A percentile compares a stretch with the other conserved stretches of the same genome.
Evolutionary conservation across 2,797 vertebrate genomes (phyloP).

Genomic region (Nasua narica): DNA sequence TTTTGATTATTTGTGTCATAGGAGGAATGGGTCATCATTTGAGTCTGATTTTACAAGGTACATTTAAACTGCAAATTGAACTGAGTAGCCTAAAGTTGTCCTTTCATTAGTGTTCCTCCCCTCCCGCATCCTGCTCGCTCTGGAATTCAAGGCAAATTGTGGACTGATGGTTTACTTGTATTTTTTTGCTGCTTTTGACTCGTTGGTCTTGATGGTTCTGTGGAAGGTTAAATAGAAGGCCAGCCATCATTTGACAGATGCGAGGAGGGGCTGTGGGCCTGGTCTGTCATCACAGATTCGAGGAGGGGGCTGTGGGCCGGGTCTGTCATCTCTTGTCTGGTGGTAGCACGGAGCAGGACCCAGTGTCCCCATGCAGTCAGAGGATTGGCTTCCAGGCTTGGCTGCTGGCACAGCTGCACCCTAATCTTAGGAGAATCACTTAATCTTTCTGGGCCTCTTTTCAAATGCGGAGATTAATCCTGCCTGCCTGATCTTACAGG

Average conservation of each 20-base stretch:
- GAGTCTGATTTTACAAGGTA: background rate
- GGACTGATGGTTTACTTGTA: background rate
- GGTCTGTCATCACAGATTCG: no score
- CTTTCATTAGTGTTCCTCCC: accelerated
- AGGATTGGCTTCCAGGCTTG: background rate
- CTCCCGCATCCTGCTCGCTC: background rate
- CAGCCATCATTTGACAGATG: background rate
- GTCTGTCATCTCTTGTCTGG: no score
- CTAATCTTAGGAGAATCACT: background rate
- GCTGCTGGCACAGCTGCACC: background rate
- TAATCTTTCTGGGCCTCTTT: slow-evolving; percentile 32
- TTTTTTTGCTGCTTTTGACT: background rate
- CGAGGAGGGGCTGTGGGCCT: background rate
- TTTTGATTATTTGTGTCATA: background rate
- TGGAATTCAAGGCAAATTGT: background rate
- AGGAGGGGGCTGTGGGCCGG: no score
- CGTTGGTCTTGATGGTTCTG: background rate
- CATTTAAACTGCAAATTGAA: background rate
- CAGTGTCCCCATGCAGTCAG: accelerated
- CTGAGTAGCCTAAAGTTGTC: no score
- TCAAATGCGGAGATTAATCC: background rate
- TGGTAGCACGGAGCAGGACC: background rate
- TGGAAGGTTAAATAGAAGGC: background rate
- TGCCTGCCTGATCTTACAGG: background rate
- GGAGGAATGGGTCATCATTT: background rate